These are phyloP conservation scores for Mirza zaza DNA, from an alignment of 2,113 vertebrate genomes.

Conservation along the genomic window DNA sequence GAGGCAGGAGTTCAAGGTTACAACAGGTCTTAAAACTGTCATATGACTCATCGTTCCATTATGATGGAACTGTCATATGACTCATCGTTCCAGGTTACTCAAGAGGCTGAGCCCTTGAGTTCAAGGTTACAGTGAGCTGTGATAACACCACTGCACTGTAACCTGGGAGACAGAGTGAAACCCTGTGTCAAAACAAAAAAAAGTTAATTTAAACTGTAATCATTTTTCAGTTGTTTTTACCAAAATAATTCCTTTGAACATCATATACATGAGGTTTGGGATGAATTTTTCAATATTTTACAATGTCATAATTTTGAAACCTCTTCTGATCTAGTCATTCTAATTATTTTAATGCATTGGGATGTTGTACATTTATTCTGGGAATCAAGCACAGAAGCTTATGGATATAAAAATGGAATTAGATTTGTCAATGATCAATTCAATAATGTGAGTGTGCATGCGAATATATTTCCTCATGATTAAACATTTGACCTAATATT, in stretches of 20 bases:
- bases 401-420: not conserved
- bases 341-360: not conserved
- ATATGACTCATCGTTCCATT: no score
- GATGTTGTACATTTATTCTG: not conserved
- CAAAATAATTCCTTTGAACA: not conserved
- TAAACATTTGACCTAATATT: not conserved
- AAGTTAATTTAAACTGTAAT: slow-evolving; percentile 9
- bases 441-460: not conserved
- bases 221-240: not conserved
- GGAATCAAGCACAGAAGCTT: slow-evolving; percentile 19
- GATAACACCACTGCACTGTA: no score
- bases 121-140: no score
- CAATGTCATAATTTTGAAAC: slow-evolving; percentile 27
- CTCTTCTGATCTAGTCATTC: slow-evolving; percentile 14
- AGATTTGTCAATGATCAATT: not conserved
- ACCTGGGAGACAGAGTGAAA: no score
- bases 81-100: no score
- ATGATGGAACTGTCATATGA: no score
- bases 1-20: no score
- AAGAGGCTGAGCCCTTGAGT: no score
- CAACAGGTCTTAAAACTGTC: no score
- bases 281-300: slow-evolving; percentile 30
- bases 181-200: no score
- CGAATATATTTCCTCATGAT: slow-evolving; percentile 21
- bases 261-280: not conserved